A percentile compares a stretch with the other conserved stretches of the same genome.
These are phyloP conservation scores for Eulacestoma nigropectus DNA, from an alignment of 2,113 vertebrate genomes.

Conservation along the genomic window DNA sequence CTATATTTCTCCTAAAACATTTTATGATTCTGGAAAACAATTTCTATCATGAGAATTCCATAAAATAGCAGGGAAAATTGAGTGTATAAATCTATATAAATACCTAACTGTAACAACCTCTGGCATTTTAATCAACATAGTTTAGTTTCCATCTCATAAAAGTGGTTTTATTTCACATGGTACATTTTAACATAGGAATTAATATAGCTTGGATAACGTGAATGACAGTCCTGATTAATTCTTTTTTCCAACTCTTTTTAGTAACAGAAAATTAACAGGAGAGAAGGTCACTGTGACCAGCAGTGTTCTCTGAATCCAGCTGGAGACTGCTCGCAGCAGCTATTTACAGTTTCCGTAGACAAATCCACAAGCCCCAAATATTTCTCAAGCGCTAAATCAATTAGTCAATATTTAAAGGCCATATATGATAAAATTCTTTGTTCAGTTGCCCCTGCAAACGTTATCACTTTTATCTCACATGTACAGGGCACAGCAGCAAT, in stretches of 20 bases:
- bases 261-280: conserved; percentile 8
- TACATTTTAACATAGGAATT: not conserved
- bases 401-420: conserved; percentile 21
- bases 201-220: not conserved
- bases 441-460: not conserved
- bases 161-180: not conserved
- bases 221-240: not conserved
- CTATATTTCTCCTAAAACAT: not conserved
- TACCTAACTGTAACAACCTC: not conserved
- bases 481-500: not conserved
- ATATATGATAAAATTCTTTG: not conserved
- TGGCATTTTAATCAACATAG: not conserved
- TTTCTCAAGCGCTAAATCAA: conserved; percentile 24
- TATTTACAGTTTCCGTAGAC: not conserved
- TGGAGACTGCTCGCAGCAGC: not conserved
- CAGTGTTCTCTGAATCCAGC: not conserved
- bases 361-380: conserved; percentile 1
- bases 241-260: not conserved
- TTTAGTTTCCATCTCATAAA: not conserved
- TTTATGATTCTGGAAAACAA: not conserved
- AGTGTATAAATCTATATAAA: not conserved
- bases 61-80: not conserved
- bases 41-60: not conserved
- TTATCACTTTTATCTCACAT: not conserved
- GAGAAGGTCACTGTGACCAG: conserved; percentile 4